A percentile compares a stretch with the other conserved stretches of the same genome.
Conservation (phyloP, 2,888 invertebrate species). For the Pomacea canaliculata region DNA sequence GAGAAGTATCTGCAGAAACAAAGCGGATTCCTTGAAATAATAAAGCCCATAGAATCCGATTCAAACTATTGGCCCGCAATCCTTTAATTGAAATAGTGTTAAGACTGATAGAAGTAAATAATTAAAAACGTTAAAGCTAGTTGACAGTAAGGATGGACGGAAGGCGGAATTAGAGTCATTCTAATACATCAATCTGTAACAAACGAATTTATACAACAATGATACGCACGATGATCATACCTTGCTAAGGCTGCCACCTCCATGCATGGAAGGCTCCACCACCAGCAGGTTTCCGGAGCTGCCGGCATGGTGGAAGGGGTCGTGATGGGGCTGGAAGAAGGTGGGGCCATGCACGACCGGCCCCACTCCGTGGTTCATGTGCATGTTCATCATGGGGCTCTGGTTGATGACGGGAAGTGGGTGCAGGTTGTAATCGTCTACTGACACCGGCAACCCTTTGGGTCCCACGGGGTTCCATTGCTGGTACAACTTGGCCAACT, state of each 20-base stretch:
- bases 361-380: neutral
- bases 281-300: neutral
- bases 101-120: too few relatives aligned
- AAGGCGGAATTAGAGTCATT: too few relatives aligned
- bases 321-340: neutral
- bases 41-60: too few relatives aligned
- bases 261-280: neutral
- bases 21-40: too few relatives aligned
- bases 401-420: too few relatives aligned
- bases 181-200: too few relatives aligned
- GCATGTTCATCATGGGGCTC: too few relatives aligned
- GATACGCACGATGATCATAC: neutral
- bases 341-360: neutral
- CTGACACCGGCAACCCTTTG: neutral
- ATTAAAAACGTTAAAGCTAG: too few relatives aligned
- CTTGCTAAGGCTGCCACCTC: neutral
- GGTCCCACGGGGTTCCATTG: constrained; percentile 11
- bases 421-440: constrained; percentile 1
- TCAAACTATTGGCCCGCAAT: too few relatives aligned
- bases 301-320: neutral
- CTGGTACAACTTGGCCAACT: constrained; percentile 10
- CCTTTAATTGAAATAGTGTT: too few relatives aligned
- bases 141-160: too few relatives aligned
- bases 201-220: too few relatives aligned
- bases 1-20: constrained; percentile 5